Base-by-base conservation (phyloP, 2,888 invertebrate species). In the Villa cingulata region DNA sequence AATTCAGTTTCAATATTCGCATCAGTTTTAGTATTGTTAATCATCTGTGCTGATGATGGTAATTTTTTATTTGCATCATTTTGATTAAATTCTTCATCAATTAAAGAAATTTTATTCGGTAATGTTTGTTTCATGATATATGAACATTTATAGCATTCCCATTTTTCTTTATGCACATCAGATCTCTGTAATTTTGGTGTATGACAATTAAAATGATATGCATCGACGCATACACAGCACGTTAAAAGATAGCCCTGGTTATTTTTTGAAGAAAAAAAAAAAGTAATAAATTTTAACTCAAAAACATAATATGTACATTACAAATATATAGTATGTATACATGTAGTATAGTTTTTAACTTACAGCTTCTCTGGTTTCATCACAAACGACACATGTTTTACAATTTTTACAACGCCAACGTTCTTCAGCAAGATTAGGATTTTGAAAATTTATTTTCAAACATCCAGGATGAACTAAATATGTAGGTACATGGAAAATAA, bases 341-440 rank as follows among this genome's bases (percentile, higher is more conserved):
- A 43, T 12, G 14, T 48, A 43, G 15, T 15, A 39, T 15, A 19
- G 29, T 16, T 16, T 36, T 16, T 6, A n/a, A 48, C 80, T 77
- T 72, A 84, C 78, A 62, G 79, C 77, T 68, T 82, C 81, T 57
- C 79, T 77, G 10, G 83, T 81, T 70, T 87, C 86, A 57, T 78
- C 80, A 61, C 90, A 91, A 37, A 86, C 72, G 41, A 78, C 78
- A 67, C 94, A 94, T 14, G 81, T 85, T 67, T 89, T 91, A 60
- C 92, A 94, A 61, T 86, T 83, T 45, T 86, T 84, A 63, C 94
- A 94, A 58, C 88, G 89, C 87, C 88, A 94, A 29, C 59, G 58
- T 27, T 49, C 45, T 45, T 52, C 49, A 4, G 53, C 20, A 55
- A 78, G 73, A 61, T 80, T 77, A 41, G 78, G 64, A 63, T 80